Conservation (phyloP, 2,888 invertebrate genomes). For the Nomada ruficornis region DNA sequence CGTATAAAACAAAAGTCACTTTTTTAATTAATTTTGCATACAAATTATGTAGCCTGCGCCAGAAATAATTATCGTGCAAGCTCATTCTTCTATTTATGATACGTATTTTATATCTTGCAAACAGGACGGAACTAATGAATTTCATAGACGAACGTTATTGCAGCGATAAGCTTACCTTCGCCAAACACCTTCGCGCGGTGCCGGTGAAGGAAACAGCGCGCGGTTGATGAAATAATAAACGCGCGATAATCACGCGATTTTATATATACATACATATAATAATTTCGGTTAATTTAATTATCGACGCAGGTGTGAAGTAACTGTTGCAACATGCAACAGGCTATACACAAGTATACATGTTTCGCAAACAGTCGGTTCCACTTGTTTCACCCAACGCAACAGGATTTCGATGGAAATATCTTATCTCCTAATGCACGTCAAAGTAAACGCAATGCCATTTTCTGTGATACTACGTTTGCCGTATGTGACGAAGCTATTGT, state of each 20-base stretch:
- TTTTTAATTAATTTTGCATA: conserved; percentile 1
- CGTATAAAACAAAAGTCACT: not conserved
- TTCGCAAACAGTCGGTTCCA: not conserved
- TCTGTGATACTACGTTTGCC: conserved; percentile 5
- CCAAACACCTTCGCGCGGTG: conserved; percentile 18
- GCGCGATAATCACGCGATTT: conserved; percentile 1
- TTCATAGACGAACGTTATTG: conserved; percentile 8
- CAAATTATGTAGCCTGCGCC: conserved; percentile 4
- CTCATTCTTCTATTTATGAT: not conserved
- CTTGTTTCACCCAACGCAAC: conserved; percentile 6
- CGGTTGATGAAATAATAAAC: conserved; percentile 5
- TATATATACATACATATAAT: not conserved
- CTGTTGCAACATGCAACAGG: not conserved
- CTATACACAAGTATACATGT: not conserved
- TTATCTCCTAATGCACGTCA: conserved; percentile 45
- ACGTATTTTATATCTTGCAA: conserved; percentile 5
- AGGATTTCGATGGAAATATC: conserved; percentile 41
- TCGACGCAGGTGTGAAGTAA: not conserved
- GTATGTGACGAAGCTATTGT: conserved; percentile 19
- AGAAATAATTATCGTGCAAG: not conserved
- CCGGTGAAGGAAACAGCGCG: not conserved
- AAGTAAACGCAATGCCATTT: conserved; percentile 23
- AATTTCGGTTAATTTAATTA: conserved; percentile 25
- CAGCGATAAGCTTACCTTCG: conserved; percentile 12
- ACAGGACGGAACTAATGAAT: conserved; percentile 50